These are phyloP conservation scores for Strix occidentalis DNA, from an alignment of 2,797 vertebrate species.

Conservation along the genomic window DNA sequence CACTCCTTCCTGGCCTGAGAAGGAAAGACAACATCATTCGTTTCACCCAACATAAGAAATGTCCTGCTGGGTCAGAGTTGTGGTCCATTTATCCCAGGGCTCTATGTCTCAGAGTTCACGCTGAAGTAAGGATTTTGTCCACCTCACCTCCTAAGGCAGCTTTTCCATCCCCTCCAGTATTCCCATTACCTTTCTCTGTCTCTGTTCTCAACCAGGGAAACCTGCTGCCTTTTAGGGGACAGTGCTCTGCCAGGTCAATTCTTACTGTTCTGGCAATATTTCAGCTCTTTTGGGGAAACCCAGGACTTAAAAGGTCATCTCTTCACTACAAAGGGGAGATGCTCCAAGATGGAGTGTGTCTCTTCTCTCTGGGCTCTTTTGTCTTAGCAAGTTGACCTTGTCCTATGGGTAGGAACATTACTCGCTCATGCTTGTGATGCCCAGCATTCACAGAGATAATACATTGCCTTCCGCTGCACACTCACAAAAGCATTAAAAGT, in stretches of 20 bases:
- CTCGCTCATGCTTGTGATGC: fast-evolving
- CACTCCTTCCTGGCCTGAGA: neutral
- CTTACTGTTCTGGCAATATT: neutral
- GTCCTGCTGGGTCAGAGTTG: neutral
- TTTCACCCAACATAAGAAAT: neutral
- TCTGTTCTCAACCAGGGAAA: neutral
- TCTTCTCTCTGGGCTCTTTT: neutral
- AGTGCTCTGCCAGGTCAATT: neutral
- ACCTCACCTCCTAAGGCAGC: neutral
- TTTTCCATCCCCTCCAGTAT: neutral
- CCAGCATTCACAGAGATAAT: neutral
- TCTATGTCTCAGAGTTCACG: neutral
- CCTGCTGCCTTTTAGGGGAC: neutral
- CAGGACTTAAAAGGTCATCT: neutral
- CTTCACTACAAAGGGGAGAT: neutral
- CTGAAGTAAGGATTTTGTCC: neutral
- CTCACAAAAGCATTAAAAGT: neutral
- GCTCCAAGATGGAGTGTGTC: neutral
- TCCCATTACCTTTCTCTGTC: neutral
- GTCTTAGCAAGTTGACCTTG: neutral
- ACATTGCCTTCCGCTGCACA: neutral
- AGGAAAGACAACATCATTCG: neutral
- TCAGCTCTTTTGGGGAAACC: neutral
- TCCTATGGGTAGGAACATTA: neutral
- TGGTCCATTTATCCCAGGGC: neutral